phyloP scores from a whole-genome alignment of 2,888 invertebrate species.

The Lordiphosa andalusiaca region DNA sequence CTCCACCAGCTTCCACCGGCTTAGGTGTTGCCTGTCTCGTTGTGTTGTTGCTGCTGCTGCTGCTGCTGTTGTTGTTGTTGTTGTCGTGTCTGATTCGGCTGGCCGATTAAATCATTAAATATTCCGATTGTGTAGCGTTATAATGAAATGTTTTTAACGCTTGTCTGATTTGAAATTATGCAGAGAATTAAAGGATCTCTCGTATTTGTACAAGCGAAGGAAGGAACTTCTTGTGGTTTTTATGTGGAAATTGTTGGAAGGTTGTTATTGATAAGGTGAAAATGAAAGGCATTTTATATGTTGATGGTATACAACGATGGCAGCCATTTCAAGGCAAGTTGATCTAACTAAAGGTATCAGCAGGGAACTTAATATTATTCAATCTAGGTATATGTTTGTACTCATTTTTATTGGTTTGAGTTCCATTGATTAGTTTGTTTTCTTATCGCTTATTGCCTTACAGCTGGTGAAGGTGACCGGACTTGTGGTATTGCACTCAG shows the following conservation, averaged over 20 bases:
- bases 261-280: conserved; percentile 39
- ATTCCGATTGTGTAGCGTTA: conserved; percentile 80
- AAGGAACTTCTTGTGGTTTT: conserved; percentile 14
- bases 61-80: conserved; percentile 32
- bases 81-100: conserved; percentile 51
- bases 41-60: conserved; percentile 20
- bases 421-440: no score
- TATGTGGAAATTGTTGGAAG: conserved; percentile 44
- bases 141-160: conserved; percentile 80
- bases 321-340: no score
- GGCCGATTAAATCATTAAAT: conserved; percentile 79
- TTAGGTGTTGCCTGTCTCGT: conserved; percentile 55
- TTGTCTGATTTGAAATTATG: conserved; percentile 79
- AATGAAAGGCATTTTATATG: conserved; percentile 27
- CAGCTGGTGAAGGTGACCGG: no score
- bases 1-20: conserved; percentile 36
- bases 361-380: no score
- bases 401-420: no score
- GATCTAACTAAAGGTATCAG: not conserved
- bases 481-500: no score
- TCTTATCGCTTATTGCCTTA: no score
- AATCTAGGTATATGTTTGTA: no score
- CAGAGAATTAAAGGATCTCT: conserved; percentile 77
- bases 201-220: conserved; percentile 47
- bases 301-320: conserved; percentile 3